Evolutionary conservation across 2,797 vertebrate genomes (phyloP), one percentile per base, ranked within the genome.

Genomic region (Manis pentadactyla): DNA sequence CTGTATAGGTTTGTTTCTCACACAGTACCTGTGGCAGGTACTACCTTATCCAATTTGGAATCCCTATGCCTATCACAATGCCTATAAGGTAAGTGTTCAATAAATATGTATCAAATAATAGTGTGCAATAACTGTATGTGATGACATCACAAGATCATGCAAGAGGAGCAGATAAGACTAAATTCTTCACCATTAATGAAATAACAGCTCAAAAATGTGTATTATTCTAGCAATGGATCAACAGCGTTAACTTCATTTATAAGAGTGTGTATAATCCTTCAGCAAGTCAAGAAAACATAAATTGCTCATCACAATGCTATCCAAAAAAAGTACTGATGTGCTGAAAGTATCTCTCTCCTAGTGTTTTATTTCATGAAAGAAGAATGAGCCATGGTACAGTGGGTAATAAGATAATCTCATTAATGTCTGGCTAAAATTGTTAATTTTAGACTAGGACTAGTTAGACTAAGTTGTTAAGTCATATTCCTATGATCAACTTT

Each of bases 381-480:
- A 53, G 23, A 94, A 78, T 69, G 59, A 73, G 46, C 49, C 5
- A 25, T 3, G 0, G 4, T 57, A 78, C 27, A 57, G 17, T 34
- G 23, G 13, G 2, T 59, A 73, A 77, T 14, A 69, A 10, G 13
- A 78, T 46, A 90, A 97, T 79, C 23, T 82, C 77, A 31, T 64
- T 94, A 93, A n/a, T 59, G 66, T 64, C 19, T 93, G 37, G 39
- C 31, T 95, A 86, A 94, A 94, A 83, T 1, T 75, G 1, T 46
- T 39, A 88, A 85, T 77, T 73, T 46, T 46, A 46, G 46, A 46
- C 46, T 46, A 46, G 12, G 46, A 46, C 46, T 46, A 46, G 2
- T 46, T 46, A 96, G 27, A 81, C 23, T 59, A 89, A 86, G 34
- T 37, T 74, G 34, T 86, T 90, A 39, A 90, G n/a, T 88, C 5